Base-by-base conservation (phyloP, 2,113 vertebrate species). In the Phalacrocorax aristotelis region DNA sequence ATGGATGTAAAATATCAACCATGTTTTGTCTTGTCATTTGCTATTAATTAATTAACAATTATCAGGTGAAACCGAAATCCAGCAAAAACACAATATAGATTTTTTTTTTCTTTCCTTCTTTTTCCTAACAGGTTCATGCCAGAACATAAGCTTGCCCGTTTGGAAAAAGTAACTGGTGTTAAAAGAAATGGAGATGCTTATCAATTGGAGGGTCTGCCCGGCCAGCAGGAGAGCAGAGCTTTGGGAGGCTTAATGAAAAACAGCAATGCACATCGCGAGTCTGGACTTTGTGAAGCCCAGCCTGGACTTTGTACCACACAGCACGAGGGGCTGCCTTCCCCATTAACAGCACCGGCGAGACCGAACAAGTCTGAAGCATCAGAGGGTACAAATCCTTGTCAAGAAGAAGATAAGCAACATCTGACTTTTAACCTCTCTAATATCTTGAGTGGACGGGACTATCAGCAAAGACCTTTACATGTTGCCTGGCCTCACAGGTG, bases 401-500 rank as follows among this genome's bases (percentile, higher is more conserved):
- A 65, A 71, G 96, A 55, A 32, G 96, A 94, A 89, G 96, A 92
- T 89, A 95, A 96, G 77, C 94, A 94, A 92, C 32, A 64, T 80
- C 60, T 91, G 90, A 91, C 96, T 97, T 94, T 94, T 96, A 83
- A 89, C 95, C 87, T 71, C 32, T 58, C 36, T 92, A 74, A 87
- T 78, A 75, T 76, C 90, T 84, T 79, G 88, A 94, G 72, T 83
- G 96, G 83, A 85, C 76, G 2, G 52, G 93, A 95, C 87, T 93
- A 91, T 97, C 97, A 97, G 86, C 96, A 98, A 87, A 97, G 96
- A 97, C 98, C 98, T 38, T 89, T 99, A 62, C 98, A 98, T 83
- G 89, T 98, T 95, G 98, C 98, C 72, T 98, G 98, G 98, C 98
- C 98, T 96, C 98, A 99, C 98, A 99, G 99, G 98, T 99, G 99